Conservation (phyloP, 2,888 invertebrate genomes). For the Cheilosia soror region DNA sequence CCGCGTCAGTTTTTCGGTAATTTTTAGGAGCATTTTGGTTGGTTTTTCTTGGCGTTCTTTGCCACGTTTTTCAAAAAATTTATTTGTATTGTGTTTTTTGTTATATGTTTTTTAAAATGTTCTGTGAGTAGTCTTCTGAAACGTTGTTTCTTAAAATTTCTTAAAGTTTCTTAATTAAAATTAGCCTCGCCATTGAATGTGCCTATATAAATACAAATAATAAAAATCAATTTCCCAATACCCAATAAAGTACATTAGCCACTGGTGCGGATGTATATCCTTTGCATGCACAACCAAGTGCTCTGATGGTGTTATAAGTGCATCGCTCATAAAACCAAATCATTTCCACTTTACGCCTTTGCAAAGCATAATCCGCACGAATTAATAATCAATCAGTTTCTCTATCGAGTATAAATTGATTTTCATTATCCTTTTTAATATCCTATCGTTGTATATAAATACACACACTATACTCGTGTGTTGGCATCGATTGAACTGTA, state of each 20-base stretch:
- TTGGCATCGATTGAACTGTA: background rate
- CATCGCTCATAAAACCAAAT: conserved; percentile 47
- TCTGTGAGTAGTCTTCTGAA: too few relatives aligned
- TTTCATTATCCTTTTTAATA: conserved; percentile 52
- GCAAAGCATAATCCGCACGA: conserved; percentile 51
- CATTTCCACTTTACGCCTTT: conserved; percentile 49
- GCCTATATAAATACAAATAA: too few relatives aligned
- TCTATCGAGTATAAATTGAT: conserved; percentile 51
- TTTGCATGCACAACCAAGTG: conserved; percentile 12
- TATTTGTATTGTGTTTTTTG: too few relatives aligned
- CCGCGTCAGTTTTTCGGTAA: too few relatives aligned
- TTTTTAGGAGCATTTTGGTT: too few relatives aligned
- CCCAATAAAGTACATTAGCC: background rate
- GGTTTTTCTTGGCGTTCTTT: too few relatives aligned
- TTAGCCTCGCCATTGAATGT: too few relatives aligned
- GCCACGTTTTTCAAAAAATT: too few relatives aligned
- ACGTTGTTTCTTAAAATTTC: too few relatives aligned
- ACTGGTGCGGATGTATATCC: background rate
- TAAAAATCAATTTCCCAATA: too few relatives aligned
- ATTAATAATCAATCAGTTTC: conserved; percentile 65
- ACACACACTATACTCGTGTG: background rate
- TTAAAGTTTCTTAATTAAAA: too few relatives aligned
- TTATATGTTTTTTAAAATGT: too few relatives aligned
- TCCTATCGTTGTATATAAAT: background rate
- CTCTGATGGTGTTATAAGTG: background rate